Conservation (phyloP, 2,113 vertebrate species). For the Tachycineta bicolor region DNA sequence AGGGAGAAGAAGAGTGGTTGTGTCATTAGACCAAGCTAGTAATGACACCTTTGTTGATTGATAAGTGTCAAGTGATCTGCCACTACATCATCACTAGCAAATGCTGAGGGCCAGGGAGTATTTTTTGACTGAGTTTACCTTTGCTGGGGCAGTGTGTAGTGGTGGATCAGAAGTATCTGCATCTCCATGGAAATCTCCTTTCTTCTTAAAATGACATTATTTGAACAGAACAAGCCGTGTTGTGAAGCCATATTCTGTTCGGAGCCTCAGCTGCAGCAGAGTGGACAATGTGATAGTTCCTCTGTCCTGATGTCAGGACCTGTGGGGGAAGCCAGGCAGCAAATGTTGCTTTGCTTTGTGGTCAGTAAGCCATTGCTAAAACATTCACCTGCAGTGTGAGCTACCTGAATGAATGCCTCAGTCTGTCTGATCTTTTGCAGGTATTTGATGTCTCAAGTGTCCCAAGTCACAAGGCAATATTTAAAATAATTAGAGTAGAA, state of each 20-base stretch:
- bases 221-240: neutral
- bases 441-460: neutral
- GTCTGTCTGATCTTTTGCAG: neutral
- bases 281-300: neutral
- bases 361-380: neutral
- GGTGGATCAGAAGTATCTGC: neutral
- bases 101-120: neutral
- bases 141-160: neutral
- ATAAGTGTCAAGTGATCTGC: neutral
- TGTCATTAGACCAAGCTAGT: neutral
- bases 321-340: neutral
- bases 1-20: neutral
- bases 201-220: neutral
- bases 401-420: neutral
- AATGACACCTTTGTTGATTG: neutral
- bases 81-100: neutral
- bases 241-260: neutral
- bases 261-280: neutral
- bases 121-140: neutral
- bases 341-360: neutral
- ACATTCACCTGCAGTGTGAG: neutral
- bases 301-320: neutral
- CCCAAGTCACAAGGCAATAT: neutral
- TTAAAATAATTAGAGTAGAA: neutral
- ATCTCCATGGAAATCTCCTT: neutral